Base-by-base conservation (phyloP, 2,888 invertebrate genomes). In the Hybos culiciformis region DNA sequence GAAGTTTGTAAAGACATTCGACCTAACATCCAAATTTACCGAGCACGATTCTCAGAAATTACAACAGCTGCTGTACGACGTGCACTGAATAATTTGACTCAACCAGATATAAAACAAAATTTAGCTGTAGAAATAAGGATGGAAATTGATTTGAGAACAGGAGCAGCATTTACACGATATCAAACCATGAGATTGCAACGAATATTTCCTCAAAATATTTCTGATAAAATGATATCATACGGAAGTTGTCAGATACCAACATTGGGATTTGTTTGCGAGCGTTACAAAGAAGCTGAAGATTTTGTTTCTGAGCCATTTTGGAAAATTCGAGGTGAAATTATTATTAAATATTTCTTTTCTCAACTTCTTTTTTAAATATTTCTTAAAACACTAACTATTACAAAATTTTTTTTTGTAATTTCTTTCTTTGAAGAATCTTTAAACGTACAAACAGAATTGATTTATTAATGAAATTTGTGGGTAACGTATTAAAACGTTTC, bases 171-270 rank as follows among this genome's bases (percentile, higher is more conserved):
- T 62, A 99, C 98, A 2, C 75, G 98, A 43, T 86, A 97, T 58
- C 98, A 98, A 71, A 99, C 98, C 0, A 62, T 97, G 47, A 74
- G 94, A 11, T 68, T 97, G 6, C 82, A 85, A 59, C 78, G 78
- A 56, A 75, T 82, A 9, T 90, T 90, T 58, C 87, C 87, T 0
- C 68, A 68, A 29, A 76, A 75, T 52, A 70, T 88, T 40, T 73
- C 78, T 0, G 76, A 86, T 43, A 81, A 83, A 60, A 62, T 96
- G 3, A 83, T 99, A 37, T 97, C 96, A 64, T 99, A 99, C 63
- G 98, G 98, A 3, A 93, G 92, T 45, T 99, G 98, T 60, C 98
- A 99, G 67, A 97, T 99, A 64, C 98, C 98, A 5, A 99, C 98
- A 0, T 70, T 99, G n/a, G 98, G 98, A 2, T 99, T 99, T 74